Base-by-base conservation (phyloP, 2,797 vertebrate genomes). In the Bucorvus abyssinicus region DNA sequence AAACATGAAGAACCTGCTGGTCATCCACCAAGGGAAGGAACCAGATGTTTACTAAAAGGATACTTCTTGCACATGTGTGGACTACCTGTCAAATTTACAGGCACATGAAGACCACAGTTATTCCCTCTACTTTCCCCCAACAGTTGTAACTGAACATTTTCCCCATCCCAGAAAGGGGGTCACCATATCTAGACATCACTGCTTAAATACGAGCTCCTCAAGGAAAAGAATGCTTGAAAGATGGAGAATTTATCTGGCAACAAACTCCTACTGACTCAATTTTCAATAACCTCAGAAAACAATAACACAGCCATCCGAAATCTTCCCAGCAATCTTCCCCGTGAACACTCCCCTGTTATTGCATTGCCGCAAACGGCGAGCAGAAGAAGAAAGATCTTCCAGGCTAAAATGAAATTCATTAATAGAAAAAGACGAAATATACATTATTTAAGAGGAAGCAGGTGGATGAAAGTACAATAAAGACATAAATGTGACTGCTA, bases 221-320 rank as follows among this genome's bases (percentile, higher is more conserved):
- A 70, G 45, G 30, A 92, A 92, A 93, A 64, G 16, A 59, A 47
- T 23, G 14, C 29, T 93, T 94, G 44, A 68, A 50, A 87, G 47
- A 84, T n/a, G 4, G 60, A 92, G 96, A 91, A 36, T 44, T 81
- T 52, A 59, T 14, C 42, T 71, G 23, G 29, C 84, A 71, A 91
- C 56, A 71, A 87, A 89, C 30, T 92, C 21, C 47, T 78, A 63
- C 38, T 56, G 87, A 87, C 70, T 30, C 23, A 32, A 47, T 75
- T 87, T 63, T 87, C 71, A 76, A 5, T 69, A 76, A 65, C 49
- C 70, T 84, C 50, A 59, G 40, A 83, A 95, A 95, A 96, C 12
- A 64, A 26, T 44, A 93, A 87, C 24, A 60, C 7, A 6, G 1
- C 69, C 26, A 53, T 22, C 38, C 36, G 21, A 94, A 95, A 52